Evolutionary conservation across 2,888 invertebrate species (phyloP), one percentile per base, ranked within the genome.

Genomic region (Agonopterix subpropinquella): DNA sequence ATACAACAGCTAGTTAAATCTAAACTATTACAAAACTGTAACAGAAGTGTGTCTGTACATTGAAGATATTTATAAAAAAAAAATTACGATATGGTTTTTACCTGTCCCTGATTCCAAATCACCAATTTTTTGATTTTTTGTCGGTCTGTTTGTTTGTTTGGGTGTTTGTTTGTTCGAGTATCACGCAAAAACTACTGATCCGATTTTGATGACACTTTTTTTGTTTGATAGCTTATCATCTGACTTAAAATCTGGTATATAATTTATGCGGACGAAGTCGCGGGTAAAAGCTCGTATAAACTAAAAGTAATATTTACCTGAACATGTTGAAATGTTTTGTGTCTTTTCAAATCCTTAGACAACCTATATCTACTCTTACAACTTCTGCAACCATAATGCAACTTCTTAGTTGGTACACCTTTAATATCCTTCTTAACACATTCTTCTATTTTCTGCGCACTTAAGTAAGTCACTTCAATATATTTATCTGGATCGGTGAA

Each of bases 321-420:
- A 55, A 7, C 9, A 54, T 78, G 79, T 39, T 54, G 55, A 9
- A 67, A 57, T 13, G 61, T 67, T 0, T 55, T 55, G 53, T 78
- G 79, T 1, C 70, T 54, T 10, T 57, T 49, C 1, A 63, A 48
- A 49, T 77, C 73, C 0, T 67, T 36, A 0, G 47, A 48, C 4
- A 53, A 54, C 0, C 49, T 57, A 46, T 70, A 77, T 0, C 59
- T 59, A 0, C 53, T 48, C 1, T 51, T 53, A 45, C 67, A 75
- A 0, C 36, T 35, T 8, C 44, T 49, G 49, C 52, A 53, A 11
- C 47, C 48, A 7, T 43, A 42, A 2, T 45, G 50, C 15, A 43
- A 44, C 8, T 44, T 45, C 8, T 7, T 39, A 43, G 41, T 47
- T 43, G 8, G 36, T 49, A 0, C 49, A 43, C 45, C 36, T 28